Base-by-base conservation (phyloP, 2,888 invertebrate species). In the Ennomos quercinarius region DNA sequence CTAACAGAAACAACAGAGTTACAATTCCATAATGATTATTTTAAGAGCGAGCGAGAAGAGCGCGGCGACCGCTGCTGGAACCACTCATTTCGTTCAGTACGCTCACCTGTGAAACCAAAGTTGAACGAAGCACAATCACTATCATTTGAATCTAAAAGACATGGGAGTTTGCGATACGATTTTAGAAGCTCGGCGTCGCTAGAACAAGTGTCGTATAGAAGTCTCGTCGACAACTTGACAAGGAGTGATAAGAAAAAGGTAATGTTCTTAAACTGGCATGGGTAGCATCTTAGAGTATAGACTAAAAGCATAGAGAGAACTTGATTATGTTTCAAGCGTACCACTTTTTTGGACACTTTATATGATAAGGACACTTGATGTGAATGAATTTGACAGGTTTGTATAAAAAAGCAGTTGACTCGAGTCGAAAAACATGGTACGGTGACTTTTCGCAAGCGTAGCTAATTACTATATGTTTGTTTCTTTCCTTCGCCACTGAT, bases 21-120 rank as follows among this genome's bases (percentile, higher is more conserved):
- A 0, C 81, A 86, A 9, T 91, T 91, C 65, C 82, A 89, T 55
- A 83, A 86, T 51, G 86, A 92, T 61, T 89, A 91, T 60, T 91
- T 91, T 67, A 83, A 86, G 52, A 83, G 73, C 51, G 86, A 87
- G 10, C 61, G 74, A 9, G 73, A 74, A 3, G 83, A 84, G 48
- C 72, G 84, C 10, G 76, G 71, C 44, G 74, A 77, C 27, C 43
- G 61, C 10, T 51, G 65, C 12, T 74, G 82, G 66, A 87, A 87
- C 48, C 80, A 80, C 59, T 87, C 89, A 37, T 84, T 86, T 66
- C 76, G 87, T 34, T 87, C 87, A 2, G 83, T 84, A 43, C 78
- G 83, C 9, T 77, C 84, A 41, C 58, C 51, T 9, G 69, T 81
- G 0, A 80, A 76, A 38, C 67, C 78, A 1, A 81, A 74, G 56